These are phyloP conservation scores for Thunnus thynnus DNA, from an alignment of 2,113 vertebrate species.

Conservation along the genomic window DNA sequence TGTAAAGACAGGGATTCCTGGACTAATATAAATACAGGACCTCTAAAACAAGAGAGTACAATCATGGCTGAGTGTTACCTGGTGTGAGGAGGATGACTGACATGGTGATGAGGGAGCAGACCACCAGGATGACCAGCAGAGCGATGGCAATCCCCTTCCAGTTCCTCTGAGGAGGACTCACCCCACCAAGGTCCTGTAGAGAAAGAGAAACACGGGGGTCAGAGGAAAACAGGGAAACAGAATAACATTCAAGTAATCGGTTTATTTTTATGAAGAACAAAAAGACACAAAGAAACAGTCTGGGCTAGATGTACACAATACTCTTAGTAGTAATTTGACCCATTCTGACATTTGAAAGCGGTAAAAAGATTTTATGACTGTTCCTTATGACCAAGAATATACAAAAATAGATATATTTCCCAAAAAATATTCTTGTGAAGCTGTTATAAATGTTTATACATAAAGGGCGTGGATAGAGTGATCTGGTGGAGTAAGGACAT, in stretches of 20 bases:
- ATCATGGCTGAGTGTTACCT: conserved; percentile 83
- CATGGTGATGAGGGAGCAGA: conserved; percentile 99
- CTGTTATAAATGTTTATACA: too few relatives aligned
- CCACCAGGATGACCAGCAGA: conserved; percentile 97
- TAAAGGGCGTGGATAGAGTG: too few relatives aligned
- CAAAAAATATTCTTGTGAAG: too few relatives aligned
- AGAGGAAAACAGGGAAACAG: neutral
- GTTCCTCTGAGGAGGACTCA: conserved; percentile 95
- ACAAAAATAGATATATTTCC: too few relatives aligned
- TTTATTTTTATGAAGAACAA: neutral
- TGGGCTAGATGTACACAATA: neutral
- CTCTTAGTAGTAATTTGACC: too few relatives aligned
- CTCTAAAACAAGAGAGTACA: neutral
- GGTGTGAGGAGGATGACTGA: conserved; percentile 98
- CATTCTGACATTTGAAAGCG: too few relatives aligned
- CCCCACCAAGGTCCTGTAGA: conserved; percentile 94
- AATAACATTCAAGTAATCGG: neutral
- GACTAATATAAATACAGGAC: neutral
- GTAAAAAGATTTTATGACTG: too few relatives aligned
- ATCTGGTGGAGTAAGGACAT: too few relatives aligned
- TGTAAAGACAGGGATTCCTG: neutral
- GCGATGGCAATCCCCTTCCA: conserved; percentile 99
- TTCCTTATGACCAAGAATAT: too few relatives aligned
- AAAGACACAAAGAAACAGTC: neutral
- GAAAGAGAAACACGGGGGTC: neutral